Percentiles rank a stretch among this genome's conserved stretches.
Conservation (phyloP, 92 coral and sea anemone species). For the Epizoanthus ramosus region DNA sequence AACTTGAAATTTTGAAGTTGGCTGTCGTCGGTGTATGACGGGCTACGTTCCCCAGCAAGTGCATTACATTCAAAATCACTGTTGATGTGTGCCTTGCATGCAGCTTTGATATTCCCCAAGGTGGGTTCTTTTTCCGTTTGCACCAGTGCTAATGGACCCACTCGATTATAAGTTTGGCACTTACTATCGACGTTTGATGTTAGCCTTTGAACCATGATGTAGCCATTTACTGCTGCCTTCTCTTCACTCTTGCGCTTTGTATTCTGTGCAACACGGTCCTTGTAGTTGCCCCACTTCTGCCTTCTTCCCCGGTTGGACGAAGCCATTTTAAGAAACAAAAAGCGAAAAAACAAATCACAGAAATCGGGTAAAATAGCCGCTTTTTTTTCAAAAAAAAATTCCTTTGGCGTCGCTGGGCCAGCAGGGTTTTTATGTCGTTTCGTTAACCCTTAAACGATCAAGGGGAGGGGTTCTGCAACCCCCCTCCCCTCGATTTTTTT, state of each 20-base stretch:
- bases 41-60: slow-evolving; percentile 60
- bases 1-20: slow-evolving; percentile 30
- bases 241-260: slow-evolving; percentile 36
- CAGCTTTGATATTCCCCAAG: slow-evolving; percentile 46
- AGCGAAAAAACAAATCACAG: neutral
- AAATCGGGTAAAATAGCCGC: neutral
- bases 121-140: slow-evolving; percentile 32
- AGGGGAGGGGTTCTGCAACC: too few species aligned
- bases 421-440: too few species aligned
- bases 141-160: slow-evolving; percentile 48
- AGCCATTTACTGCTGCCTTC: slow-evolving; percentile 23
- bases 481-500: too few species aligned
- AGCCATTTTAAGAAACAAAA: neutral
- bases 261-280: slow-evolving; percentile 37
- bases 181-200: slow-evolving; percentile 31
- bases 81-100: slow-evolving; percentile 46
- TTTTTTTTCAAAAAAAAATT: too few species aligned
- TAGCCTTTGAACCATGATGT: slow-evolving; percentile 39
- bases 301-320: slow-evolving; percentile 23
- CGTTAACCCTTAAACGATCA: too few species aligned
- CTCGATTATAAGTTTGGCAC: slow-evolving; percentile 33
- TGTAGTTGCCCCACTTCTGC: slow-evolving; percentile 53
- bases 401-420: too few species aligned
- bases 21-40: slow-evolving; percentile 54
- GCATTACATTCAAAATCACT: slow-evolving; percentile 55